Conservation (phyloP, 2,797 vertebrate genomes). For the Dallia pectoralis region DNA sequence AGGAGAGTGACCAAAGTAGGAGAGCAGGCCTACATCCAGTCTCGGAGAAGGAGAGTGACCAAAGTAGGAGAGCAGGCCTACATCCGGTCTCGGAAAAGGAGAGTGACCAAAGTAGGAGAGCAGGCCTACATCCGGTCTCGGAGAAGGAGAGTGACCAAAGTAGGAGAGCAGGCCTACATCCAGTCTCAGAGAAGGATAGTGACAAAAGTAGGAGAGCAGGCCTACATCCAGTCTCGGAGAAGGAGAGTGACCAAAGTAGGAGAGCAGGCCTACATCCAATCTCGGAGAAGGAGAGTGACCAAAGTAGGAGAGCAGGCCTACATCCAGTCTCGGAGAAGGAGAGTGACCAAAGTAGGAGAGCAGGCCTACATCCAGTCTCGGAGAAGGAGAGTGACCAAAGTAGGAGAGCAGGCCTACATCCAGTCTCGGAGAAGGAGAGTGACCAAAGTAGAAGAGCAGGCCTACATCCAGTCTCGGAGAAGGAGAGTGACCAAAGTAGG, state of each 20-base stretch:
- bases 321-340: conserved; percentile 17
- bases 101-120: neutral
- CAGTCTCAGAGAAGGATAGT: no score
- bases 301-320: conserved; percentile 5
- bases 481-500: neutral
- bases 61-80: no score
- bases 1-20: neutral
- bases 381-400: conserved; percentile 3
- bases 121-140: conserved; percentile 19
- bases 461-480: no score
- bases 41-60: conserved; percentile 5
- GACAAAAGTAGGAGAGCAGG: conserved; percentile 5
- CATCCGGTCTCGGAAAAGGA: conserved; percentile 8
- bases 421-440: conserved; percentile 6
- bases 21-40: conserved; percentile 14
- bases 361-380: no score
- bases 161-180: no score
- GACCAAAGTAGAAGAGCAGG: no score
- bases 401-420: conserved; percentile 14
- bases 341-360: no score
- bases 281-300: conserved; percentile 3
- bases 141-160: neutral
- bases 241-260: neutral
- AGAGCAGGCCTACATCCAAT: no score
- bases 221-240: conserved; percentile 19